Evolutionary conservation across 2,888 invertebrate species (phyloP), one percentile per base, ranked within the genome.

Genomic region (Shargacucullia verbasci): DNA sequence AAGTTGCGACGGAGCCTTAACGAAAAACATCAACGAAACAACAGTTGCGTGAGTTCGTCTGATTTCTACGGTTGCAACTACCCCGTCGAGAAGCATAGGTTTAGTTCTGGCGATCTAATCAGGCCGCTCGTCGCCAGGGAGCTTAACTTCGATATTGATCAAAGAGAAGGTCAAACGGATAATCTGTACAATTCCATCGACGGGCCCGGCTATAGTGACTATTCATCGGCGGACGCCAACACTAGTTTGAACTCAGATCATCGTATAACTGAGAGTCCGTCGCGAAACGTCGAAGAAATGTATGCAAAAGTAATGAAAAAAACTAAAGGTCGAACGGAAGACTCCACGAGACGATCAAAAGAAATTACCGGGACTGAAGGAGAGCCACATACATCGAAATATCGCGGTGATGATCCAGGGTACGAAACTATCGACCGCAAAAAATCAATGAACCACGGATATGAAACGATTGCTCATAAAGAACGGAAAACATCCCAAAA

Each of bases 221-320:
- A 90, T 48, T 86, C 88, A 0, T 88, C 87, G 3, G 84, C 88
- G 0, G 91, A 90, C 4, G 82, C 87, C 6, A 87, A 87, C 66
- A 81, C 77, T 31, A 89, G 81, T 79, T 75, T 81, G 43, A 84
- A 79, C 55, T 85, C 84, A 46, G 93, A 88, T 73, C 88, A 85
- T 81, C 90, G 90, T 81, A 88, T 83, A 76, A 92, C 84, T 56
- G 95, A 92, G 41, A 95, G 95, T 80, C 95, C 95, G 0, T 94
- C 95, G 15, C 95, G 96, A 67, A 97, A 97, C 73, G 90, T 98
- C n/a, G 98, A 98, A 76, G 98, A 97, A 78, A 97, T 98, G 96
- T 98, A 98, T 85, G 98, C 98, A 1, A 98, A 98, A 92, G 98
- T 98, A 14, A 95, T 96, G 81, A 97, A 97, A 83, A 96, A 95